phyloP scores from a whole-genome alignment of 2,113 vertebrate genomes.

The Microcebus griseorufus region DNA sequence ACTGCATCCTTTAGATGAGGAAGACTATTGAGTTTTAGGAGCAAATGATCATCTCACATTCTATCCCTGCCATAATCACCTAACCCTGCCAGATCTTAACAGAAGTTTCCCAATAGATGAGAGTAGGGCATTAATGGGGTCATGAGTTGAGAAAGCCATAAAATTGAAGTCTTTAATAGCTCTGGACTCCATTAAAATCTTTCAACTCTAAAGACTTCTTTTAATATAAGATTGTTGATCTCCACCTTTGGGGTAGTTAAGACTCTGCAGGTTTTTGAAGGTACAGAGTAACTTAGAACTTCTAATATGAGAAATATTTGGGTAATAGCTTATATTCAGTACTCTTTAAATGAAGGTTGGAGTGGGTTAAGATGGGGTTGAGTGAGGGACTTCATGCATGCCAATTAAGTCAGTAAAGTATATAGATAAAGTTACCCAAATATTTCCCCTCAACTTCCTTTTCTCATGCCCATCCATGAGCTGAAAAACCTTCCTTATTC shows the following conservation, averaged over 20 bases:
- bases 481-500: background rate
- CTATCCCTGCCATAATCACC: background rate
- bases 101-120: background rate
- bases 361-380: background rate
- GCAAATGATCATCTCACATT: background rate
- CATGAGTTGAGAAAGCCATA: background rate
- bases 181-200: background rate
- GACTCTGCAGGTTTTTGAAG: background rate
- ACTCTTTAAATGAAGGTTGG: background rate
- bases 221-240: background rate
- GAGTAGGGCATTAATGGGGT: background rate
- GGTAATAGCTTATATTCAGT: background rate
- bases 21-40: slow-evolving; percentile 12
- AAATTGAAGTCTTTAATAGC: background rate
- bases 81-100: background rate
- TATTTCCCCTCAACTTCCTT: background rate
- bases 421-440: background rate
- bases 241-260: background rate
- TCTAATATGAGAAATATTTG: background rate
- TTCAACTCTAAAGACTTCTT: slow-evolving; percentile 6
- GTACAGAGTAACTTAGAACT: background rate
- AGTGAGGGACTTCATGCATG: background rate
- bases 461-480: background rate
- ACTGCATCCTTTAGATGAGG: background rate
- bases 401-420: background rate